These are phyloP conservation scores for Latheticus oryzae DNA, from an alignment of 2,888 invertebrate genomes.

Conservation along the genomic window DNA sequence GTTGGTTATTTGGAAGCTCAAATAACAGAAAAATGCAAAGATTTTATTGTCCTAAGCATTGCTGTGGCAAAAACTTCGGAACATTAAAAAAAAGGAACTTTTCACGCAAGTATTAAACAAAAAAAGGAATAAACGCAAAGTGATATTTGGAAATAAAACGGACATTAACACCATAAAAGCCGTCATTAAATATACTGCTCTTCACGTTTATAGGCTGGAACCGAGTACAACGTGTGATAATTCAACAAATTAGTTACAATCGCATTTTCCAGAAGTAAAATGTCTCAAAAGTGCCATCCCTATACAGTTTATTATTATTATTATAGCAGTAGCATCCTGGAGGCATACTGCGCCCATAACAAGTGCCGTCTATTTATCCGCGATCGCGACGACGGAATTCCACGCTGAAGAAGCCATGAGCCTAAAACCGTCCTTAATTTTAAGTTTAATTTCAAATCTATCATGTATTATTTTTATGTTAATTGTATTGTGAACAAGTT, in stretches of 20 bases:
- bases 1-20: too few relatives aligned
- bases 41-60: too few relatives aligned
- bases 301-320: constrained; percentile 5
- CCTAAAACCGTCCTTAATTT: too few relatives aligned
- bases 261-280: constrained; percentile 9
- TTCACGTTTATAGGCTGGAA: background rate
- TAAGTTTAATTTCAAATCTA: too few relatives aligned
- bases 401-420: too few relatives aligned
- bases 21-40: too few relatives aligned
- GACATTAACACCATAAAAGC: background rate
- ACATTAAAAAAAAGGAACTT: background rate
- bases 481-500: too few relatives aligned
- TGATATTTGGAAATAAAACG: background rate
- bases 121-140: background rate
- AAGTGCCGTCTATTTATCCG: constrained; percentile 3
- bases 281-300: background rate
- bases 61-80: constrained; percentile 3
- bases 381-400: constrained; percentile 10
- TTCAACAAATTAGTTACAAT: background rate
- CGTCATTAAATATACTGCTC: background rate
- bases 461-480: too few relatives aligned
- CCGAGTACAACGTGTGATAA: background rate
- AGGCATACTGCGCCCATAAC: background rate
- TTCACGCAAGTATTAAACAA: background rate
- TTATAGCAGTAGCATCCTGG: background rate